Evolutionary conservation across 2,888 invertebrate species (phyloP).

Genomic region (Nysson spinosus): DNA sequence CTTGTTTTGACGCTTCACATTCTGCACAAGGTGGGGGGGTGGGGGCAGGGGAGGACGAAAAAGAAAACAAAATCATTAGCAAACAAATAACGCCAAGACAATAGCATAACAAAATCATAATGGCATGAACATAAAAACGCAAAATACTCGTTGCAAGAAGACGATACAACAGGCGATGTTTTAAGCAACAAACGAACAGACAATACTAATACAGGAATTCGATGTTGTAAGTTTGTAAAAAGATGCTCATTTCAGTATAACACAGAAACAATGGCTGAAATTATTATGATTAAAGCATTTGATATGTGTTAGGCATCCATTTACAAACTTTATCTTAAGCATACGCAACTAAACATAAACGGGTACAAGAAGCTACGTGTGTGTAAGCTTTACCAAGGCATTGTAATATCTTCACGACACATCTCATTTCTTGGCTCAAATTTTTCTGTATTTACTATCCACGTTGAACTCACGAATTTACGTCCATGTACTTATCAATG

Average conservation of each 20-base stretch:
- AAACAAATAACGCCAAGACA: slow-evolving; percentile 56
- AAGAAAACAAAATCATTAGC: slow-evolving; percentile 66
- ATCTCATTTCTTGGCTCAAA: not conserved
- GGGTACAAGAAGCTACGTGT: too few species aligned
- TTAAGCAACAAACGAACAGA: too few species aligned
- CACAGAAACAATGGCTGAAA: too few species aligned
- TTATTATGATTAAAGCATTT: too few species aligned
- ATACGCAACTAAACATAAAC: too few species aligned
- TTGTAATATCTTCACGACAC: not conserved
- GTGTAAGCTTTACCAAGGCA: too few species aligned
- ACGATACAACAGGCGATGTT: not conserved
- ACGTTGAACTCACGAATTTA: not conserved
- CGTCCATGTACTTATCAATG: not conserved
- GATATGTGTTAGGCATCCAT: too few species aligned
- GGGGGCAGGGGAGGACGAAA: slow-evolving; percentile 64
- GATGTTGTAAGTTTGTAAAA: slow-evolving; percentile 11
- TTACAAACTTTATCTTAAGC: too few species aligned
- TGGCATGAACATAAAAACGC: slow-evolving; percentile 11
- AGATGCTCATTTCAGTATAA: not conserved
- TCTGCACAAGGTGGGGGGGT: slow-evolving; percentile 71
- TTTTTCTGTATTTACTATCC: not conserved
- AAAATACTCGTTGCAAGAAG: slow-evolving; percentile 26
- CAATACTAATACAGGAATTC: too few species aligned
- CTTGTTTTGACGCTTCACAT: slow-evolving; percentile 71
- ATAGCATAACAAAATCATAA: slow-evolving; percentile 70